Base-by-base conservation (phyloP, 2,888 invertebrate species). In the Drosophila cognata region DNA sequence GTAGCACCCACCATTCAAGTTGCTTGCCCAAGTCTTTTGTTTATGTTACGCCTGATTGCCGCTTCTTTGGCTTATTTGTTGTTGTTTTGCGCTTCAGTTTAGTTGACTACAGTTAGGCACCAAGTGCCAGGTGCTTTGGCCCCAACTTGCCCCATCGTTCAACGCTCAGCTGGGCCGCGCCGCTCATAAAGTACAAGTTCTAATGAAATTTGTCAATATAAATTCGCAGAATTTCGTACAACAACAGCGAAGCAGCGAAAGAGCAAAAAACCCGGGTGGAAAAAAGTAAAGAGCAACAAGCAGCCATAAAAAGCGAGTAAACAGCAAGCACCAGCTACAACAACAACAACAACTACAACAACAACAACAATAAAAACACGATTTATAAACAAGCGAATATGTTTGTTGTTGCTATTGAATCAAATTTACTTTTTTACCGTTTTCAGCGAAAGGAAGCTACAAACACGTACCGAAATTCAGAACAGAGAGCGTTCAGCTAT, bases 381-480 rank as follows among this genome's bases (percentile, higher is more conserved):
- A 66, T 66, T 65, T 78, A 67, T 71, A 82, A 78, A 79, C 71
- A 81, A 74, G 79, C 71, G 71, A 81, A 66, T 62, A 70, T 58
- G 62, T 71, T 76, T 78, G 74, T 75, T 76, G 66, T 43, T 65
- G 58, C 60, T 73, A 79, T 81, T 72, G 81, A 83, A 91, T 81
- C 80, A 92, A 92, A 91, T 91, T 91, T 91, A 92, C 91, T 91
- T 91, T 91, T 92, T 91, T 92, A 91, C 91, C 91, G 92, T 92
- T 91, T 92, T 89, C 81, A 91, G 91, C 91, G 91, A 92, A 92
- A 91, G 91, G 91, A 90, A 86, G 81, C 81, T 79, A 78, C 84
- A 71, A 67, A 65, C 70, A 82, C 58, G 61, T 57, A 78, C 60
- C 11, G 21, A 46, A 69, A 69, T 21, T n/a, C 7, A 33, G 10